Evolutionary conservation across 2,113 vertebrate genomes (phyloP).

Genomic region (Onychostruthus taczanowskii): DNA sequence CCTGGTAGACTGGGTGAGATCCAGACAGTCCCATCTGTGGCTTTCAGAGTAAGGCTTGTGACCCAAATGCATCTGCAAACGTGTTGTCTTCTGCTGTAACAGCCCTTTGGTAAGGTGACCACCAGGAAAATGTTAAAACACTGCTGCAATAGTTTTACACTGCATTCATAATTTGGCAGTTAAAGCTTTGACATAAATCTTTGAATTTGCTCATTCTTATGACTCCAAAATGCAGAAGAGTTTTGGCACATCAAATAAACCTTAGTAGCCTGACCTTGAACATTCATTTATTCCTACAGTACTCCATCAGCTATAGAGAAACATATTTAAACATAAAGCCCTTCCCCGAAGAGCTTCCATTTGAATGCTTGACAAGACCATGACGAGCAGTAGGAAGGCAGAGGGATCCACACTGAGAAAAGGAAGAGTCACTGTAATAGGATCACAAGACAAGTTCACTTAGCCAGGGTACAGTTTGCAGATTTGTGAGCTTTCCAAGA

Average conservation of each 20-base stretch:
- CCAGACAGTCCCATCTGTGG: background rate
- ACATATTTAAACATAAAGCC: constrained; percentile 28
- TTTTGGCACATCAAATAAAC: background rate
- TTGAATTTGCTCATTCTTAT: background rate
- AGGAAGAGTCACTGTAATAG: background rate
- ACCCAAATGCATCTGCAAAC: background rate
- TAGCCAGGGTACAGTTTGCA: background rate
- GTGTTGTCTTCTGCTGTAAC: background rate
- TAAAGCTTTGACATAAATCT: background rate
- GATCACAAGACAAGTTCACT: constrained; percentile 24
- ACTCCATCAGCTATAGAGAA: background rate
- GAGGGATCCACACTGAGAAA: background rate
- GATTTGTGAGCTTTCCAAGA: constrained; percentile 15
- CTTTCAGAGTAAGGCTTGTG: background rate
- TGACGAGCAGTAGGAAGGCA: background rate
- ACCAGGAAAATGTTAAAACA: background rate
- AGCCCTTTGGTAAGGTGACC: background rate
- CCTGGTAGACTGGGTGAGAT: background rate
- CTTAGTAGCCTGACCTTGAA: background rate
- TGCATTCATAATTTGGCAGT: background rate
- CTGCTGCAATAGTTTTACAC: background rate
- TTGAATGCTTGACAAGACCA: constrained; percentile 24
- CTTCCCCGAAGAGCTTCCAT: background rate
- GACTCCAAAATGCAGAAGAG: background rate
- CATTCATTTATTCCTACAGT: background rate